Percentiles rank a stretch among this genome's conserved stretches.
phyloP scores from a whole-genome alignment of 2,888 invertebrate genomes.

The Cryptocephalus primarius region DNA sequence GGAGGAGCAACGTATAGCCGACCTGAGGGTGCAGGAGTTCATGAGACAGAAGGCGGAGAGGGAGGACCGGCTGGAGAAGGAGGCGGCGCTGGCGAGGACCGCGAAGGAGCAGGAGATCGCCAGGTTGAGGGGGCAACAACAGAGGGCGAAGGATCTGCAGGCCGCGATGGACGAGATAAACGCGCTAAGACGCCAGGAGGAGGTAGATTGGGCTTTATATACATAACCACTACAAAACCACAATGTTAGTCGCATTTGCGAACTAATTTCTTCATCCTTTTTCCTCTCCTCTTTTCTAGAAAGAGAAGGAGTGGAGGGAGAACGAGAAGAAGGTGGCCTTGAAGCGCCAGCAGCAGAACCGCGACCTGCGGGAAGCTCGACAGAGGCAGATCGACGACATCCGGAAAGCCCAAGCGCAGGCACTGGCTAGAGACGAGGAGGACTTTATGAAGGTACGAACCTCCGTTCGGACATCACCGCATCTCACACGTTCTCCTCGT shows the following conservation, averaged over 20 bases:
- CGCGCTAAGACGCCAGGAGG: conserved; percentile 42
- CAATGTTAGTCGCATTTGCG: too few relatives aligned
- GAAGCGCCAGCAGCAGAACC: conserved; percentile 43
- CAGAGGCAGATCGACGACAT: conserved; percentile 41
- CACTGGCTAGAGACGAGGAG: conserved; percentile 49
- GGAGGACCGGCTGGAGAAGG: conserved; percentile 45
- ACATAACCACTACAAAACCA: too few relatives aligned
- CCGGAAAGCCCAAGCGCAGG: conserved; percentile 52
- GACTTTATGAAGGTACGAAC: conserved; percentile 27
- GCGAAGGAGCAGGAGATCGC: conserved; percentile 54
- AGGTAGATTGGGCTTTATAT: conserved; percentile 25
- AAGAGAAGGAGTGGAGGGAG: conserved; percentile 58
- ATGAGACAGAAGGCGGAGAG: conserved; percentile 49
- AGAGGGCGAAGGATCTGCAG: conserved; percentile 43
- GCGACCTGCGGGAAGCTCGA: conserved; percentile 37
- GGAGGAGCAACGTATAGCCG: conserved; percentile 54
- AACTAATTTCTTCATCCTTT: too few relatives aligned
- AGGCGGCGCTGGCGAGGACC: conserved; percentile 42
- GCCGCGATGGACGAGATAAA: conserved; percentile 41
- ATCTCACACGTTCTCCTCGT: conserved; percentile 5
- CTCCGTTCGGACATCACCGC: too few relatives aligned
- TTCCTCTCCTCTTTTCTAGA: conserved; percentile 29
- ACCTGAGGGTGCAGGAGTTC: conserved; percentile 53
- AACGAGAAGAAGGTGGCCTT: conserved; percentile 52
- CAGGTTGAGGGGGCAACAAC: conserved; percentile 39